Evolutionary conservation across 1,140 invertebrate genomes (phyloP).

Genomic region (Eubasilissa regina): DNA sequence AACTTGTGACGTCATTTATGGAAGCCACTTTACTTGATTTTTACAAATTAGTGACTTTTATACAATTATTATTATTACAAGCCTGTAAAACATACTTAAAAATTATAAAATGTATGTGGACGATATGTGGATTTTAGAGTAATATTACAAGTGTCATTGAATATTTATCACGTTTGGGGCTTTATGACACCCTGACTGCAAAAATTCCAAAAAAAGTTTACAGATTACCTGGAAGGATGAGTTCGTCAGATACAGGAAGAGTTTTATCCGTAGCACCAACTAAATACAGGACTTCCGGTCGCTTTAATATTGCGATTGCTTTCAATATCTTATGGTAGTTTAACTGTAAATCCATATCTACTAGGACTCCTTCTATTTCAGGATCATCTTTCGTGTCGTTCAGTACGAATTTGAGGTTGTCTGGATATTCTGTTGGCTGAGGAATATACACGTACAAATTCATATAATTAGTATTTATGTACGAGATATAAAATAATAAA

Average conservation of each 20-base stretch:
- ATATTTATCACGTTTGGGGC: not conserved
- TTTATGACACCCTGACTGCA: not conserved
- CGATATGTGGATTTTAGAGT: not conserved
- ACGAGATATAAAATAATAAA: not conserved
- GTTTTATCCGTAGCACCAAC: constrained; percentile 62
- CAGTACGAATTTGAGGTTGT: constrained; percentile 55
- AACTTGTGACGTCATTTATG: too few relatives aligned
- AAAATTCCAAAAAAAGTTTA: not conserved
- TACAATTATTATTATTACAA: too few relatives aligned
- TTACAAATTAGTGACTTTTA: too few relatives aligned
- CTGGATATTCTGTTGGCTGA: constrained; percentile 55
- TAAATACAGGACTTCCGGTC: constrained; percentile 63
- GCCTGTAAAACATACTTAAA: not conserved
- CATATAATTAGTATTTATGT: not conserved
- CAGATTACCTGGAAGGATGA: constrained; percentile 11
- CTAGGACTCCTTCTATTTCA: constrained; percentile 63
- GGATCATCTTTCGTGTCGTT: constrained; percentile 59
- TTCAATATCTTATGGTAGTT: constrained; percentile 62
- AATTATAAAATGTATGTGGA: not conserved
- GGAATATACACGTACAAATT: not conserved
- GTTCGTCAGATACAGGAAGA: constrained; percentile 58
- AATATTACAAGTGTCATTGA: not conserved
- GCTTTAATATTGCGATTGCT: constrained; percentile 61
- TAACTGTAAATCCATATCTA: constrained; percentile 65
- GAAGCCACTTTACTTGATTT: too few relatives aligned